Conservation (phyloP, 2,113 vertebrate genomes). For the Lipophrys pholis region DNA sequence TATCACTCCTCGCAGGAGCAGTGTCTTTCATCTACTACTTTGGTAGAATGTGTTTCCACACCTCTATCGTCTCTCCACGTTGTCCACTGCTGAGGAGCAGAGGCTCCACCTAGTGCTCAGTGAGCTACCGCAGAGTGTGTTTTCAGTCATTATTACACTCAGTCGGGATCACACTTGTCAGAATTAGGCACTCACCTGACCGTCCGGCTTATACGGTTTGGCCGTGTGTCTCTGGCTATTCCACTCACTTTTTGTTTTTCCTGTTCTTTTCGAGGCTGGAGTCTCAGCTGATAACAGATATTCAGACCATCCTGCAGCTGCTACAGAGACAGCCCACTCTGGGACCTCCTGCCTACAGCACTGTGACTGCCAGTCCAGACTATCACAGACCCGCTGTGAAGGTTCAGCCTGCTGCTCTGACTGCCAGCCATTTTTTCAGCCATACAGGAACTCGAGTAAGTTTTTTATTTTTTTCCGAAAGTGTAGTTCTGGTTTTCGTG, state of each 20-base stretch:
- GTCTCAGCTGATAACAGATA: constrained; percentile 95
- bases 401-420: constrained; percentile 84
- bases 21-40: constrained; percentile 47
- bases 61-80: constrained; percentile 1
- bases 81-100: constrained; percentile 35
- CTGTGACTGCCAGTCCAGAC: constrained; percentile 89
- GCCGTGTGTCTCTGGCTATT: not conserved
- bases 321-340: constrained; percentile 90
- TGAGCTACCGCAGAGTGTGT: constrained; percentile 4
- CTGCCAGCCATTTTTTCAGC: constrained; percentile 87
- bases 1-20: constrained; percentile 57
- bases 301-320: constrained; percentile 94
- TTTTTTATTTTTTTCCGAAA: not conserved
- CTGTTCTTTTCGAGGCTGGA: constrained; percentile 86
- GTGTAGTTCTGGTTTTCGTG: too few relatives aligned
- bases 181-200: constrained; percentile 7
- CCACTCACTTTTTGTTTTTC: constrained; percentile 1
- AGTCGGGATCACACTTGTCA: constrained; percentile 5
- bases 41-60: constrained; percentile 38
- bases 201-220: not conserved
- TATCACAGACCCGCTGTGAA: constrained; percentile 85
- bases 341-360: constrained; percentile 95
- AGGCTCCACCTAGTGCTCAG: constrained; percentile 66
- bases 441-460: constrained; percentile 87
- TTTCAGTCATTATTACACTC: constrained; percentile 12